Conservation (phyloP, 2,888 invertebrate species). For the Drosophila suboccidentalis region DNA sequence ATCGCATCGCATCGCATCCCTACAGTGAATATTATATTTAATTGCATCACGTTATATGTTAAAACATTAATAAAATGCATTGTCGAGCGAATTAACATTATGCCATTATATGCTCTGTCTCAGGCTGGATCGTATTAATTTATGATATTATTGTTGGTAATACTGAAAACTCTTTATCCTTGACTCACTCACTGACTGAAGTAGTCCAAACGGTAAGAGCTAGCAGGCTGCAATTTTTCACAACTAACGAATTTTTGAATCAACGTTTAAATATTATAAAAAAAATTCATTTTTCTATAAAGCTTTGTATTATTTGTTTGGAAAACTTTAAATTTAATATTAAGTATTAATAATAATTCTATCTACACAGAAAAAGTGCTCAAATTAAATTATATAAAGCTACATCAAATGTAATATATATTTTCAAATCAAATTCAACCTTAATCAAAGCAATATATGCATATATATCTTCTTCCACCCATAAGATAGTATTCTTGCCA, state of each 20-base stretch:
- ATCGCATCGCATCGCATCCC: background rate
- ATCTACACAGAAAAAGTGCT: background rate
- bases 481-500: constrained; percentile 1
- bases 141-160: background rate
- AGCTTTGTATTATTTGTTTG: no score
- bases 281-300: no score
- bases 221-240: no score
- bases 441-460: background rate
- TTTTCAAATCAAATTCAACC: background rate
- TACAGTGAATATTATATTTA: constrained; percentile 10
- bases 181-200: no score
- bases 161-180: background rate
- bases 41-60: background rate
- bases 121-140: background rate
- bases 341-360: background rate
- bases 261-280: no score
- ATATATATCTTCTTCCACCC: background rate
- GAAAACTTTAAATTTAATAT: no score
- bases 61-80: constrained; percentile 10
- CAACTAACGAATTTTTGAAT: no score
- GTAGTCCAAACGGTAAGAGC: no score
- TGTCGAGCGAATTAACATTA: constrained; percentile 1
- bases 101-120: background rate
- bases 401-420: background rate
- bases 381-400: background rate